Conservation (phyloP, 2,113 vertebrate species). For the Cheirogaleus medius region DNA sequence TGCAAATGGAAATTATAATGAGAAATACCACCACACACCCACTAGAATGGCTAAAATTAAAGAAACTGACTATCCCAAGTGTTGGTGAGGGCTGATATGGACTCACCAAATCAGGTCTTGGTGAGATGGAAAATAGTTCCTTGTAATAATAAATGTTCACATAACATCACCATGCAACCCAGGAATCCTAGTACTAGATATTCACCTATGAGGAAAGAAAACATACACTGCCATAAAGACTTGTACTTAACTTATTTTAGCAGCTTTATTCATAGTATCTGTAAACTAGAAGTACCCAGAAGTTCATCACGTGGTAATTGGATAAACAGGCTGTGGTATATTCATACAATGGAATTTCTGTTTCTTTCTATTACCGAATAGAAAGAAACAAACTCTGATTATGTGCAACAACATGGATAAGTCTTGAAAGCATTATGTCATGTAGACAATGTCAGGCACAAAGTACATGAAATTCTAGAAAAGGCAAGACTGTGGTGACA, state of each 20-base stretch:
- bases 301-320: background rate
- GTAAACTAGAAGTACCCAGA: background rate
- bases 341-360: background rate
- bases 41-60: background rate
- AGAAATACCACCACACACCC: background rate
- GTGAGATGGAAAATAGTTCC: background rate
- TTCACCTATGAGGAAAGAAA: background rate
- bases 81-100: background rate
- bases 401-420: background rate
- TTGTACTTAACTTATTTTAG: background rate
- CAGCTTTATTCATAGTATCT: background rate
- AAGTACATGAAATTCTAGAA: background rate
- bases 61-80: background rate
- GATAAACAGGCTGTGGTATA: background rate
- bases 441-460: background rate
- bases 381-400: background rate
- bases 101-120: background rate
- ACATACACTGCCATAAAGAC: background rate
- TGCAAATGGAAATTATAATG: background rate
- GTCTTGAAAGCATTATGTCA: background rate
- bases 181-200: background rate
- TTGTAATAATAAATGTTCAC: background rate
- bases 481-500: background rate
- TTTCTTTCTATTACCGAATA: background rate
- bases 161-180: background rate